Conservation (phyloP, 2,888 invertebrate species). For the Macrosoma leucophasiata region DNA sequence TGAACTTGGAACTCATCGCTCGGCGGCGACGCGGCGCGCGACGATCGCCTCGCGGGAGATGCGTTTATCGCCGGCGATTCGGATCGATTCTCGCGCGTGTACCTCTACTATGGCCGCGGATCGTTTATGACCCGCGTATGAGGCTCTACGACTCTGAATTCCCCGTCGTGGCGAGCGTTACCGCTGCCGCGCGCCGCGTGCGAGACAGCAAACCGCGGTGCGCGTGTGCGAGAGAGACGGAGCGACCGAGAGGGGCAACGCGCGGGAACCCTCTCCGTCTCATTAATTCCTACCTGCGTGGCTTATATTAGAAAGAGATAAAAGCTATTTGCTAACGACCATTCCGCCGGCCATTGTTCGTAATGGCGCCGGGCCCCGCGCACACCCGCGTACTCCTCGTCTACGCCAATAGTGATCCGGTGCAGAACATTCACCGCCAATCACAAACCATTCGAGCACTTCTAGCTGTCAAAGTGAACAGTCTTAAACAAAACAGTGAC, state of each 20-base stretch:
- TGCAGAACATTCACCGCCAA: constrained; percentile 75
- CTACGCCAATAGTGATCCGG: constrained; percentile 74
- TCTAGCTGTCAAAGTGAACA: constrained; percentile 73
- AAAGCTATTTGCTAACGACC: constrained; percentile 75
- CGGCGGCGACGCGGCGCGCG: constrained; percentile 75
- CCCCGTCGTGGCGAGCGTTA: constrained; percentile 79
- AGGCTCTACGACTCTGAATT: constrained; percentile 90
- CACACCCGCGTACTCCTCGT: constrained; percentile 54
- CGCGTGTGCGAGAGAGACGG: constrained; percentile 61
- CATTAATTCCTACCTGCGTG: constrained; percentile 74
- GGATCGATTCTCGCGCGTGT: constrained; percentile 77
- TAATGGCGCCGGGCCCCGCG: constrained; percentile 68
- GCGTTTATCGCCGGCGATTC: constrained; percentile 74
- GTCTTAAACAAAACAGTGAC: constrained; percentile 54
- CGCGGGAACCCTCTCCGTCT: constrained; percentile 69
- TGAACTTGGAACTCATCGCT: constrained; percentile 98
- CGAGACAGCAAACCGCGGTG: constrained; percentile 69
- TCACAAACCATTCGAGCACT: constrained; percentile 75
- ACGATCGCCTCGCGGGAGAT: constrained; percentile 73
- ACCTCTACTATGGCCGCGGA: constrained; percentile 81
- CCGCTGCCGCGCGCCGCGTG: constrained; percentile 71
- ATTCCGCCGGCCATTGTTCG: constrained; percentile 72
- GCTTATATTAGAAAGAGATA: constrained; percentile 75
- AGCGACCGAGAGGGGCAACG: constrained; percentile 42
- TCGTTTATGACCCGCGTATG: constrained; percentile 91